Conservation (phyloP, 1,140 invertebrate species). For the Sinonovacula constricta region DNA sequence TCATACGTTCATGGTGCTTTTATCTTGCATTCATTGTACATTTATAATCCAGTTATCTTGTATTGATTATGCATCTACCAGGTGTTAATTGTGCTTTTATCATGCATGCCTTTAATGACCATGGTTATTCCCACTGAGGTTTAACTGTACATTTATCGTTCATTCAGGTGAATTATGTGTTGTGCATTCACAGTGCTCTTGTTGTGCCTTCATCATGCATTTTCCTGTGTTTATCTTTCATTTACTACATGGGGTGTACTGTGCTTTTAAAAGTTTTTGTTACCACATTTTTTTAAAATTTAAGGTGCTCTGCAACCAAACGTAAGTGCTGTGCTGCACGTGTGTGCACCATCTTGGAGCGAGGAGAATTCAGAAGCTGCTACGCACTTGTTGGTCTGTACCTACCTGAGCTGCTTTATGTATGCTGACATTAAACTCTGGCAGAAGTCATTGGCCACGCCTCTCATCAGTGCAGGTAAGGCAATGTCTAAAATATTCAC, state of each 20-base stretch:
- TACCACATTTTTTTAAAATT: neutral
- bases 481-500: too few species aligned
- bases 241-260: neutral
- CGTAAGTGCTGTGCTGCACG: constrained; percentile 55
- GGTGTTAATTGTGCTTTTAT: too few species aligned
- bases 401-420: constrained; percentile 59
- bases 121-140: too few species aligned
- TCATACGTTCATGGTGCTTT: too few species aligned
- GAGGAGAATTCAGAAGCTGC: constrained; percentile 45
- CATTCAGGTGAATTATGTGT: too few species aligned
- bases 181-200: neutral
- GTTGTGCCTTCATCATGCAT: neutral
- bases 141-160: too few species aligned
- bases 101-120: too few species aligned
- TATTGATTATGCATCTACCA: too few species aligned
- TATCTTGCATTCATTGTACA: too few species aligned
- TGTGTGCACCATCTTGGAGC: constrained; percentile 53
- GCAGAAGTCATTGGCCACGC: constrained; percentile 50
- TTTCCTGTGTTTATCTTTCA: neutral
- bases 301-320: constrained; percentile 20
- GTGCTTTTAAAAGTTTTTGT: neutral
- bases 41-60: too few species aligned
- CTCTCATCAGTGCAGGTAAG: constrained; percentile 60
- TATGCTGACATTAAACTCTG: constrained; percentile 56
- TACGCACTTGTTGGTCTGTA: constrained; percentile 56